Percentiles rank a stretch among this genome's conserved stretches.
Evolutionary conservation across 2,113 vertebrate species (phyloP).

Genomic region (Chiloscyllium plagiosum): DNA sequence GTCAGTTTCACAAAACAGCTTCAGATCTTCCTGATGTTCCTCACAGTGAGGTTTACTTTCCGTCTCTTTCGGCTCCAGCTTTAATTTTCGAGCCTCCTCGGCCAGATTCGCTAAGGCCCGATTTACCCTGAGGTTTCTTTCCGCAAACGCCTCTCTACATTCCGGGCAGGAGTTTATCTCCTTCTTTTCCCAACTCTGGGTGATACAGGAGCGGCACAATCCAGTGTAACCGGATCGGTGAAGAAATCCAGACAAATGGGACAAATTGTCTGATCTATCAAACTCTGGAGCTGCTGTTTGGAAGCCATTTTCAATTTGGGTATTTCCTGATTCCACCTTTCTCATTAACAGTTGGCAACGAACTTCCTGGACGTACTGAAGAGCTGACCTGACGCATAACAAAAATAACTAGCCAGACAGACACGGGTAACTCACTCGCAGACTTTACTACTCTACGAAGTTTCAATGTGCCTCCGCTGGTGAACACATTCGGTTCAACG

Average conservation of each 20-base stretch:
- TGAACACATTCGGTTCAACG: no score
- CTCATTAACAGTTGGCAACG: neutral
- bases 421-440: no score
- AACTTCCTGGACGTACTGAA: no score
- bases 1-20: no score
- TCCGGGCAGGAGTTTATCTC: neutral
- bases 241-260: neutral
- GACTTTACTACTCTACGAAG: no score
- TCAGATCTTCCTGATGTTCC: no score
- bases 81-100: no score
- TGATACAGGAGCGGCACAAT: neutral
- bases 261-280: neutral
- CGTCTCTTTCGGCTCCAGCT: no score
- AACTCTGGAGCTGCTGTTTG: neutral
- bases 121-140: neutral
- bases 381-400: no score
- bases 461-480: neutral
- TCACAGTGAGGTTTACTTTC: no score
- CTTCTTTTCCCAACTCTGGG: neutral
- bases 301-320: neutral
- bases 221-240: neutral
- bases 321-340: neutral
- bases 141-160: neutral
- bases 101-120: no score
- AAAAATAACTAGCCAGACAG: no score